phyloP scores from a whole-genome alignment of 1,140 invertebrate genomes.

The Brachionus koreanus region DNA sequence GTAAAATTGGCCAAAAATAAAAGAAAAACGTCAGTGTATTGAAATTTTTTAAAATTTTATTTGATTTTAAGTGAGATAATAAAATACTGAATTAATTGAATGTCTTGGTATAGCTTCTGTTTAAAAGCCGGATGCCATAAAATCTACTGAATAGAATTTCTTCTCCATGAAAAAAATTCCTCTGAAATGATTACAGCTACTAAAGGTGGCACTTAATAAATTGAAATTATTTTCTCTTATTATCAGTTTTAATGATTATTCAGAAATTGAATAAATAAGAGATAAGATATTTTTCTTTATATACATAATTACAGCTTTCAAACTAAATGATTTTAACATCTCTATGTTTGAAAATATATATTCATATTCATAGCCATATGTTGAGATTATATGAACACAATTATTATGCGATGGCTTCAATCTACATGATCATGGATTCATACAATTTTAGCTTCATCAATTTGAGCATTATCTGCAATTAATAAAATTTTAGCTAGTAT shows the following conservation, averaged over 20 bases:
- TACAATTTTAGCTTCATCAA: neutral
- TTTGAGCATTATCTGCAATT: neutral
- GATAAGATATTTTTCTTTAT: neutral
- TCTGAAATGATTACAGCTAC: neutral
- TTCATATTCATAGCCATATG: neutral
- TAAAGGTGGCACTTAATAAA: neutral
- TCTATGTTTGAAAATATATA: neutral
- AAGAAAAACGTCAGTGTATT: neutral
- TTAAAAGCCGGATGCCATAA: neutral
- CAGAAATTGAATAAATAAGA: neutral
- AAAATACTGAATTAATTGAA: neutral
- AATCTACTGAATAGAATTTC: neutral
- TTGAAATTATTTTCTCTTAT: neutral
- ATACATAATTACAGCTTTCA: neutral
- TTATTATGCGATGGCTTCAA: neutral
- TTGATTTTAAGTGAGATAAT: neutral
- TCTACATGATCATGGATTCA: neutral
- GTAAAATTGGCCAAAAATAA: neutral
- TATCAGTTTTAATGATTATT: neutral
- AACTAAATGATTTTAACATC: neutral
- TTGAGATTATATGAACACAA: neutral
- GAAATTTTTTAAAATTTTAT: neutral
- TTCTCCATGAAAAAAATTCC: neutral
- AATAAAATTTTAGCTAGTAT: neutral
- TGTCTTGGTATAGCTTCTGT: neutral